phyloP scores from a whole-genome alignment of 2,888 invertebrate species.

The Diplolepis rosae region DNA sequence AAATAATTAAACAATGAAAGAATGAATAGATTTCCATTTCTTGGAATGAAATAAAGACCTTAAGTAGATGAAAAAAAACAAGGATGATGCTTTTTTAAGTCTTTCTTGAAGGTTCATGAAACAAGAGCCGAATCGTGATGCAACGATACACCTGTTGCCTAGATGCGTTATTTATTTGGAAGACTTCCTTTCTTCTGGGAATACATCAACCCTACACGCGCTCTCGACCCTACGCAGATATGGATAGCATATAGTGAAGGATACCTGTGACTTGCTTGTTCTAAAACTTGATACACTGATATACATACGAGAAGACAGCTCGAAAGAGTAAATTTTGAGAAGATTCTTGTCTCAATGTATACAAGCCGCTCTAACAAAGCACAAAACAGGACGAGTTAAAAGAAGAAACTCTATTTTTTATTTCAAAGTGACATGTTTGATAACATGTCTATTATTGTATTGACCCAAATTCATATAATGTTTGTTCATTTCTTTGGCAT shows the following conservation, averaged over 20 bases:
- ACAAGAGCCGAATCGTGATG: slow-evolving; percentile 54
- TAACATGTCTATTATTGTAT: too few relatives aligned
- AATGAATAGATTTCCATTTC: not conserved
- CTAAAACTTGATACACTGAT: slow-evolving; percentile 34
- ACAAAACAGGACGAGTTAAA: not conserved
- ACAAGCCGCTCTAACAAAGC: slow-evolving; percentile 4
- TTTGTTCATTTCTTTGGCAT: too few relatives aligned
- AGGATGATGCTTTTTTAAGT: not conserved
- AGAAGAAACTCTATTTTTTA: not conserved
- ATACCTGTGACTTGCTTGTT: slow-evolving; percentile 38
- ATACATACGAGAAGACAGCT: slow-evolving; percentile 47
- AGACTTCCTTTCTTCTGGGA: slow-evolving; percentile 45
- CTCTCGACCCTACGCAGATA: slow-evolving; percentile 32
- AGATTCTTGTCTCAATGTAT: slow-evolving; percentile 36
- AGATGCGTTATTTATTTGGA: slow-evolving; percentile 58
- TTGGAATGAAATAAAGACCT: not conserved
- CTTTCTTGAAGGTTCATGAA: slow-evolving; percentile 27
- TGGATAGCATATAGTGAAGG: slow-evolving; percentile 32
- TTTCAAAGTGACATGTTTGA: too few relatives aligned
- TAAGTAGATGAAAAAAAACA: not conserved
- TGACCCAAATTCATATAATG: too few relatives aligned
- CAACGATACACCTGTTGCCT: slow-evolving; percentile 65
- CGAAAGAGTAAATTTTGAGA: slow-evolving; percentile 39
- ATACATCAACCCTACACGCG: slow-evolving; percentile 42
- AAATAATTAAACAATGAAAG: not conserved